Evolutionary conservation across 2,888 invertebrate species (phyloP), one percentile per base, ranked within the genome.

Genomic region (Chrysopilus asiliformis): DNA sequence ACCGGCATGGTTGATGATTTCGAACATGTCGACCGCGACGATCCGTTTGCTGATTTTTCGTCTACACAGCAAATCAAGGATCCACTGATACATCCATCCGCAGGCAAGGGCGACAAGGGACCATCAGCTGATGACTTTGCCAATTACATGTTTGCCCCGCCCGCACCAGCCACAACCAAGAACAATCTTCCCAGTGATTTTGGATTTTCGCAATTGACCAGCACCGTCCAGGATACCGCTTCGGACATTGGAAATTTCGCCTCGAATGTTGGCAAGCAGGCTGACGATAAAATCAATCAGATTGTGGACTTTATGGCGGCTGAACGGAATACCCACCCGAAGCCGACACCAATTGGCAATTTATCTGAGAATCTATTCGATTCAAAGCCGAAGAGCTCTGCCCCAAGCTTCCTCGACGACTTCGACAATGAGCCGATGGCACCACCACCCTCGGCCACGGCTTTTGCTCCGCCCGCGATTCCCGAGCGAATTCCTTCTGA

Each of bases 1-100:
- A 24, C 26, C 15, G 25, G 30, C 14, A 32, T 36, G 8, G 39
- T 34, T 25, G 45, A 43, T 37, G 45, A 45, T 34, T 45, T 45
- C 34, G 45, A 45, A 22, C 45, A 45, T 42, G 39, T 45, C 29
- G 43, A 39, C 25, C 41, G 40, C 32, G 42, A 44, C 27, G n/a
- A n/a, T n/a, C n/a, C n/a, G n/a, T n/a, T n/a, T n/a, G n/a, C 24
- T 12, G 12, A 15, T 25, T 18, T 10, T 31, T 17, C 18, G 30
- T 9, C 4, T 13, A n/a, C 2, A n/a, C n/a, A n/a, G n/a, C n/a
- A n/a, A n/a, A n/a, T n/a, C n/a, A n/a, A n/a, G n/a, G n/a, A n/a
- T n/a, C n/a, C n/a, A n/a, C n/a, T n/a, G n/a, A n/a, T n/a, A n/a
- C n/a, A n/a, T 18, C 12, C 22, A 24, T 14, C 16, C 15, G 22